Percentiles rank a stretch among this genome's conserved stretches.
Evolutionary conservation across 1,140 invertebrate species (phyloP).

Genomic region (Drosophila dunni): DNA sequence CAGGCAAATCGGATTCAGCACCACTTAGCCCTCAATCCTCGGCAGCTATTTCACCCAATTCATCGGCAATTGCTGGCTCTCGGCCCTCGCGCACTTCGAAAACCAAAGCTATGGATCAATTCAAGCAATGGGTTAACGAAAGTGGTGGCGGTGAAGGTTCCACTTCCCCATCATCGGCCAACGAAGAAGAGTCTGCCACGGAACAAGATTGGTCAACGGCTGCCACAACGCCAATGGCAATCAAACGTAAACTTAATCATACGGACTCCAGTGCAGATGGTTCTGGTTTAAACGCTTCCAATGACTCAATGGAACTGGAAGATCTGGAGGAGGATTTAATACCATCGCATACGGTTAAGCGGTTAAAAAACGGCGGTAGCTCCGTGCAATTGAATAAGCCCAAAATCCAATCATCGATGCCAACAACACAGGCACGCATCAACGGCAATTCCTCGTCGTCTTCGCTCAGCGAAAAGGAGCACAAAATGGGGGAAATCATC

Average conservation of each 20-base stretch:
- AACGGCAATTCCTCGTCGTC: conserved; percentile 59
- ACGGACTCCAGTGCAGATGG: conserved; percentile 69
- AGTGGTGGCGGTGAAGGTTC: conserved; percentile 59
- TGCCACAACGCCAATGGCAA: conserved; percentile 29
- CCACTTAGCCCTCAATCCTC: conserved; percentile 51
- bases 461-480: conserved; percentile 21
- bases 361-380: conserved; percentile 81
- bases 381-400: conserved; percentile 79
- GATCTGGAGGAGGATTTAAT: conserved; percentile 80
- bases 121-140: conserved; percentile 89
- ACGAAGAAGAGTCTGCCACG: conserved; percentile 64
- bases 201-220: conserved; percentile 72
- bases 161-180: conserved; percentile 65
- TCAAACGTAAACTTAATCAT: conserved; percentile 81
- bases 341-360: conserved; percentile 77
- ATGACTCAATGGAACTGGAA: conserved; percentile 75
- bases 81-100: conserved; percentile 91
- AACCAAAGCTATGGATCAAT: conserved; percentile 92
- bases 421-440: conserved; percentile 51
- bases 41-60: conserved; percentile 56
- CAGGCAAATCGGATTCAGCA: conserved; percentile 26
- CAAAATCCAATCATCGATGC: conserved; percentile 46
- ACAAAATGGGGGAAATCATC: conserved; percentile 79
- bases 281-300: conserved; percentile 76
- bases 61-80: conserved; percentile 73